Conservation (phyloP, 2,888 invertebrate species). For the Acrobasis repandana region DNA sequence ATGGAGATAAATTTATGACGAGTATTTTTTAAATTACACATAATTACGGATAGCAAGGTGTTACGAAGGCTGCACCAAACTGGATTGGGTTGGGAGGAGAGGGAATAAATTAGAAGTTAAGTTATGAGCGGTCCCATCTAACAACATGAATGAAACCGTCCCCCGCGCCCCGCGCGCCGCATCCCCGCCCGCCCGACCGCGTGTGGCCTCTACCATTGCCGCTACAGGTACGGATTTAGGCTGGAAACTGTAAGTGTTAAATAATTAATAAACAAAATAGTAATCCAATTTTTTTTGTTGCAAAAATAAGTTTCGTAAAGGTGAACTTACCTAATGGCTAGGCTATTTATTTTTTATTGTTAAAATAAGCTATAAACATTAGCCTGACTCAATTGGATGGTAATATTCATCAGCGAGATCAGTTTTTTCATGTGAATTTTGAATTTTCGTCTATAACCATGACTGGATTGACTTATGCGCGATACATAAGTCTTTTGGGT, state of each 20-base stretch:
- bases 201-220: slow-evolving; percentile 74
- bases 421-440: too few species aligned
- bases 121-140: slow-evolving; percentile 80
- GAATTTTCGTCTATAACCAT: too few species aligned
- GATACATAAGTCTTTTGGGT: too few species aligned
- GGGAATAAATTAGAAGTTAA: slow-evolving; percentile 81
- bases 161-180: slow-evolving; percentile 46
- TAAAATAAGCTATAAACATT: too few species aligned
- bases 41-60: slow-evolving; percentile 63
- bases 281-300: too few species aligned
- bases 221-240: slow-evolving; percentile 46
- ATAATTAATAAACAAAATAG: too few species aligned
- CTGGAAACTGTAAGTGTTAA: neutral
- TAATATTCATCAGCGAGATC: too few species aligned
- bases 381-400: too few species aligned
- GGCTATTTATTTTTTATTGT: too few species aligned
- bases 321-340: too few species aligned
- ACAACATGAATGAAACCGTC: slow-evolving; percentile 81
- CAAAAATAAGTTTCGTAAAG: too few species aligned
- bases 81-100: slow-evolving; percentile 61
- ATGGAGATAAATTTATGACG: slow-evolving; percentile 46
- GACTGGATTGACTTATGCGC: too few species aligned
- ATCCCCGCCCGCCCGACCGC: slow-evolving; percentile 54
- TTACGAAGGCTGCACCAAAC: slow-evolving; percentile 59
- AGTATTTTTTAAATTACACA: slow-evolving; percentile 50